Conservation (phyloP, 2,888 invertebrate species). For the Ctena decussata region DNA sequence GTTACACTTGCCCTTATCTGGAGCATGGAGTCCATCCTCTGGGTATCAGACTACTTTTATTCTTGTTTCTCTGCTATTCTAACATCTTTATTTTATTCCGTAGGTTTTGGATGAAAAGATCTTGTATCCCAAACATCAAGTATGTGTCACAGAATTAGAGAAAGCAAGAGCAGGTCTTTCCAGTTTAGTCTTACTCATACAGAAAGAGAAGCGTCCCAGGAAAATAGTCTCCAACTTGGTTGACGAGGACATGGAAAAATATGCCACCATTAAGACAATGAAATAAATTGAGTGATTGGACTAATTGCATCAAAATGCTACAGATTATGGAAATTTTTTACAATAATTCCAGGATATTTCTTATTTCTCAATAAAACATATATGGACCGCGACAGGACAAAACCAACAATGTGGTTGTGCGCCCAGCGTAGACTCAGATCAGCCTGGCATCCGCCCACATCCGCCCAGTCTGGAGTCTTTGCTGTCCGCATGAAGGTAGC, state of each 20-base stretch:
- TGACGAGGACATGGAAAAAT: slow-evolving; percentile 65
- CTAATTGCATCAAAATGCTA: background rate
- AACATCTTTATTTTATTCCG: too few species aligned
- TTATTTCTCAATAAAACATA: background rate
- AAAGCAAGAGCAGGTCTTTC: slow-evolving; percentile 93
- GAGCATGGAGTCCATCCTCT: too few species aligned
- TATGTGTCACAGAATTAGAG: slow-evolving; percentile 93
- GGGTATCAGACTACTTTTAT: too few species aligned
- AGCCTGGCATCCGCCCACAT: background rate
- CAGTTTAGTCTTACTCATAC: slow-evolving; percentile 93
- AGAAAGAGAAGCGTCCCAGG: slow-evolving; percentile 86
- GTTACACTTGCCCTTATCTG: too few species aligned
- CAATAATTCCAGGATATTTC: background rate
- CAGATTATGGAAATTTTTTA: background rate
- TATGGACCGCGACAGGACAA: background rate
- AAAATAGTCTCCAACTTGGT: slow-evolving; percentile 78
- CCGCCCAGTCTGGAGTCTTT: background rate
- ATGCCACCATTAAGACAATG: slow-evolving; percentile 64
- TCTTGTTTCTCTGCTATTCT: too few species aligned
- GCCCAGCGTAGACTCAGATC: background rate
- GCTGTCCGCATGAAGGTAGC: too few species aligned
- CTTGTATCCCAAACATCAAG: slow-evolving; percentile 93
- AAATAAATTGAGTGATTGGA: slow-evolving; percentile 40
- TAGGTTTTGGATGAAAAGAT: slow-evolving; percentile 94
- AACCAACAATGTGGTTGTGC: too few species aligned